Evolutionary conservation across 2,797 vertebrate genomes (phyloP).

Genomic region (Sternotherus odoratus): DNA sequence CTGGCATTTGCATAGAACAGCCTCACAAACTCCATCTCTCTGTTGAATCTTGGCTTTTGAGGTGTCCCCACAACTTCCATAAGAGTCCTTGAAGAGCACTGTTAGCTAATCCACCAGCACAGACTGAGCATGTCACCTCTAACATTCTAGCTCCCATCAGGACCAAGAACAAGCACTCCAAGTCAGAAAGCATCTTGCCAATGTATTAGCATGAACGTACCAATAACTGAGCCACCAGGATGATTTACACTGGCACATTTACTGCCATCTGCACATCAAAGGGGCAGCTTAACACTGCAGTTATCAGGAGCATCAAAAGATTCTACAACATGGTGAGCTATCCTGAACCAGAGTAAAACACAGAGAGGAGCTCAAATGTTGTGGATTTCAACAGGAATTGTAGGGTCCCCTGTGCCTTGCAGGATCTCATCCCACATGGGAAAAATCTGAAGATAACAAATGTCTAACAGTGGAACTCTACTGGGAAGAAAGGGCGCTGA

Average conservation of each 20-base stretch:
- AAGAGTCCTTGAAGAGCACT: background rate
- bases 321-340: background rate
- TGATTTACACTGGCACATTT: background rate
- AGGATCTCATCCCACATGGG: background rate
- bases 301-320: fast-evolving
- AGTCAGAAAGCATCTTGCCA: background rate
- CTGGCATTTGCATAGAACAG: background rate
- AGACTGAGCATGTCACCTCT: background rate
- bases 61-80: background rate
- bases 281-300: background rate
- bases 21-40: background rate
- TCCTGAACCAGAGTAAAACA: background rate
- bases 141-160: background rate
- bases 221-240: background rate
- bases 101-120: background rate
- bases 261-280: background rate
- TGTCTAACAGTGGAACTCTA: background rate
- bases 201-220: background rate
- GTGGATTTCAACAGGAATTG: background rate
- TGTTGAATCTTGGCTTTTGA: background rate
- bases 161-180: background rate
- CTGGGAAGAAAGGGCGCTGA: background rate
- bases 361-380: background rate
- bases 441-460: conserved; percentile 31
- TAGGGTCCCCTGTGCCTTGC: background rate